Percentiles rank a stretch among this genome's conserved stretches.
Evolutionary conservation across 2,888 invertebrate species (phyloP).

Genomic region (Eupithecia centaureata): DNA sequence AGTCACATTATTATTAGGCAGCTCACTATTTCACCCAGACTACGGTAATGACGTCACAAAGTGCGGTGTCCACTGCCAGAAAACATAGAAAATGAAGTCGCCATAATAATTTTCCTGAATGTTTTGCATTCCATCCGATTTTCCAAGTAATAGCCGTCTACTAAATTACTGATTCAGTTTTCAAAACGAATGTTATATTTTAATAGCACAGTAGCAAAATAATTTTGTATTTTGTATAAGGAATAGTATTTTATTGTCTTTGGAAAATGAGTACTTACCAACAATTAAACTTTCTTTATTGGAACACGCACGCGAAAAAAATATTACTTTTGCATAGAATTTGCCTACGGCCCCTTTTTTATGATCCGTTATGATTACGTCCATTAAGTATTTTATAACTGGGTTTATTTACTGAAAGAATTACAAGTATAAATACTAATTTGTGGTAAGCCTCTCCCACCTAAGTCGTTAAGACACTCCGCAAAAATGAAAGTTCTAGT

Average conservation of each 20-base stretch:
- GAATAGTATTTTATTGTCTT: slow-evolving; percentile 36
- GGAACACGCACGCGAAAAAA: slow-evolving; percentile 46
- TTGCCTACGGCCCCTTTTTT: slow-evolving; percentile 33
- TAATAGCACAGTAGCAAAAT: too few relatives aligned
- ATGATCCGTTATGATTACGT: slow-evolving; percentile 32
- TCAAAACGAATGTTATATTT: not conserved
- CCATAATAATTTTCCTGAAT: slow-evolving; percentile 20
- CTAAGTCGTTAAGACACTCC: slow-evolving; percentile 62
- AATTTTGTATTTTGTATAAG: too few relatives aligned
- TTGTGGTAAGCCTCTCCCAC: slow-evolving; percentile 57
- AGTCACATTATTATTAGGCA: not conserved
- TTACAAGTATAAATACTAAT: slow-evolving; percentile 39
- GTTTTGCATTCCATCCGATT: slow-evolving; percentile 22
- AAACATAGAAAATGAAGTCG: slow-evolving; percentile 18
- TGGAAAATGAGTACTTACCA: slow-evolving; percentile 34
- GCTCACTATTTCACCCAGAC: not conserved
- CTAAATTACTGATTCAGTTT: slow-evolving; percentile 9
- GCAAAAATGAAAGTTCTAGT: not conserved
- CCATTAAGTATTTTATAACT: slow-evolving; percentile 27
- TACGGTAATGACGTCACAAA: slow-evolving; percentile 19
- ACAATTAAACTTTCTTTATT: slow-evolving; percentile 42
- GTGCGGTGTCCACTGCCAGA: slow-evolving; percentile 33
- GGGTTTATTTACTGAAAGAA: slow-evolving; percentile 34
- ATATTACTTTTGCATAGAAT: slow-evolving; percentile 47
- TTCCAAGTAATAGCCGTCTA: slow-evolving; percentile 4